Percentiles rank a stretch among this genome's conserved stretches.
These are phyloP conservation scores for Hipparchia sbordonii DNA, from an alignment of 2,888 invertebrate species.

Conservation along the genomic window DNA sequence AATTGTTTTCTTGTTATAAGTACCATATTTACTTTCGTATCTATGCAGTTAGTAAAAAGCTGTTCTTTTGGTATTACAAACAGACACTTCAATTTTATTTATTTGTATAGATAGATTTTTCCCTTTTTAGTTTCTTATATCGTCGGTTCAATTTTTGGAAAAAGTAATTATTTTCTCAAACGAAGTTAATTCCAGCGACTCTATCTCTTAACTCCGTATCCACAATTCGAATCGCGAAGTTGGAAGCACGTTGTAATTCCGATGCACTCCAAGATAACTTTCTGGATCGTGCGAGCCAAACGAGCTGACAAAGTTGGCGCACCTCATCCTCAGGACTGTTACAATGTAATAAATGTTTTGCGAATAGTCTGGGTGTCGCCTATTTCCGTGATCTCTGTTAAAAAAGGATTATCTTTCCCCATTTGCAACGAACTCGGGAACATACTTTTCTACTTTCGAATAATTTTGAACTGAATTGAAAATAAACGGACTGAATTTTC, in stretches of 20 bases:
- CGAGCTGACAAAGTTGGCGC: constrained; percentile 72
- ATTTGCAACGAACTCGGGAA: neutral
- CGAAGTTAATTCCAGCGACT: constrained; percentile 52
- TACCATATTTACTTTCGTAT: no score
- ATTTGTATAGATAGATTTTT: no score
- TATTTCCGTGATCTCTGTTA: constrained; percentile 9
- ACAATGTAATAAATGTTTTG: constrained; percentile 47
- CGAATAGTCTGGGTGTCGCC: constrained; percentile 27
- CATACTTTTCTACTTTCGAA: neutral
- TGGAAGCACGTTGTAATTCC: constrained; percentile 72
- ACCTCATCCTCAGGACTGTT: constrained; percentile 47
- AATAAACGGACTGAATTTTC: no score
- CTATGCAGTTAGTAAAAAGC: no score
- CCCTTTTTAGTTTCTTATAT: no score
- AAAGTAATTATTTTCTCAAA: neutral
- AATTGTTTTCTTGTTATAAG: no score
- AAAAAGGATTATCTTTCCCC: neutral
- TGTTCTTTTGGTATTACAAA: no score
- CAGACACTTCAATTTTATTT: no score
- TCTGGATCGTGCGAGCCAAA: constrained; percentile 66
- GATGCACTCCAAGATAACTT: constrained; percentile 77
- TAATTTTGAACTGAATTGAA: neutral
- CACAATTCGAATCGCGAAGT: constrained; percentile 68
- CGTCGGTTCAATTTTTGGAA: no score
- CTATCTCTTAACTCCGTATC: constrained; percentile 50